Evolutionary conservation across 2,888 invertebrate genomes (phyloP), one percentile per base, ranked within the genome.

Genomic region (Sesia bembeciformis): DNA sequence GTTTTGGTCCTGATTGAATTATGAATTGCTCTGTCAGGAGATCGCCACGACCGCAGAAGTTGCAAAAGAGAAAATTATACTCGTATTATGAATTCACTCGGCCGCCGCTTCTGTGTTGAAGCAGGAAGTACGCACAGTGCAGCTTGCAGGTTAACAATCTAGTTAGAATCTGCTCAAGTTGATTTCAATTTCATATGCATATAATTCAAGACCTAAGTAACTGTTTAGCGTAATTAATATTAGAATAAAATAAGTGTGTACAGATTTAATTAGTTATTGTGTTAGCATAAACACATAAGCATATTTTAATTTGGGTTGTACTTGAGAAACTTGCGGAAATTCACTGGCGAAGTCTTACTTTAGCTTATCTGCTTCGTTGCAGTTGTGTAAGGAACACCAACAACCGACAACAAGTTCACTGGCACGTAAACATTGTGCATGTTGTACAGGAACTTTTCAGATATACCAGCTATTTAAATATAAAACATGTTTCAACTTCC

Each of bases 71-170:
- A 81, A 81, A 83, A 84, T 78, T 74, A 23, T 23, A 23, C 2
- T 23, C 23, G 72, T 77, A 78, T 85, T 84, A 84, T 81, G 84
- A 86, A 84, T 84, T 81, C 73, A 72, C 72, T 73, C 65, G 68
- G 62, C 71, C 72, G 76, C 71, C 72, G 76, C 78, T 79, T 78
- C 78, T 78, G 75, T 76, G 66, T 64, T 46, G 8, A 55, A 77
- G 71, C 70, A 80, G 82, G 80, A 81, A 81, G 76, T 68, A 62
- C 55, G 62, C 61, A 63, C 65, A 69, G 69, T 74, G 77, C 74
- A 67, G 71, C 68, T 72, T 65, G 66, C 67, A 4, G 8, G 46
- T 46, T 46, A 46, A 46, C 8, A 23, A 46, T 4, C 23, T 46
- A 46, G 41, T 41, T 41, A 41, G 41, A 41, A 41, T 41, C 41